Base-by-base conservation (phyloP, 2,888 invertebrate genomes). In the Cybosia mesomella region DNA sequence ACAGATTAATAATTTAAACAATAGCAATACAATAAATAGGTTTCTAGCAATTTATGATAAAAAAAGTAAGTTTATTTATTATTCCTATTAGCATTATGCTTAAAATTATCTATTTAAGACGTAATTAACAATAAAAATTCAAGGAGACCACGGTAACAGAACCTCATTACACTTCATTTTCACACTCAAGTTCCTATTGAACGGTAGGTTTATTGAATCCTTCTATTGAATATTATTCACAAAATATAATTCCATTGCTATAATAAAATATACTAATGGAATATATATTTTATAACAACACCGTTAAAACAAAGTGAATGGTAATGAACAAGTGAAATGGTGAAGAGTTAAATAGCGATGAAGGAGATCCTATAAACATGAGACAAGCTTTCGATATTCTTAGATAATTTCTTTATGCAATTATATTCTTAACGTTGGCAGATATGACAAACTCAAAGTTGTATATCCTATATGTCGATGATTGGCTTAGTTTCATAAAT, bases 11-110 rank as follows among this genome's bases (percentile, higher is more conserved):
- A 74, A 82, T 75, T 79, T 71, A 81, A 71, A 71, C 75, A 58
- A 78, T 71, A 81, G 71, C 65, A 4, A 49, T 67, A 71, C 57
- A 79, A 79, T 79, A 79, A 79, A 79, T 81, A 79, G 68, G 64
- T 32, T 70, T 73, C 13, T 73, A 78, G 67, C 39, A 75, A 78
- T 53, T 68, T 43, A 67, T 70, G 60, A 67, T 61, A 63, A 68
- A 68, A 71, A 34, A 28, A 18, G n/a, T 32, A 62, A 53, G 13
- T 11, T 32, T 53, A 54, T 32, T 60, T 18, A 53, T 34, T 34
- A 24, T 24, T 8, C 15, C 22, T n/a, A 28, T 18, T 32, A 8
- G 22, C 13, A 59, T 58, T 39, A 60, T 57, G 32, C 43, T 61
- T 72, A 72, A 67, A 70, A 69, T 61, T 72, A 67, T 64, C 39